A percentile compares a stretch with the other conserved stretches of the same genome.
Conservation (phyloP, 2,113 vertebrate genomes). For the Brachypodius melanocephalos region DNA sequence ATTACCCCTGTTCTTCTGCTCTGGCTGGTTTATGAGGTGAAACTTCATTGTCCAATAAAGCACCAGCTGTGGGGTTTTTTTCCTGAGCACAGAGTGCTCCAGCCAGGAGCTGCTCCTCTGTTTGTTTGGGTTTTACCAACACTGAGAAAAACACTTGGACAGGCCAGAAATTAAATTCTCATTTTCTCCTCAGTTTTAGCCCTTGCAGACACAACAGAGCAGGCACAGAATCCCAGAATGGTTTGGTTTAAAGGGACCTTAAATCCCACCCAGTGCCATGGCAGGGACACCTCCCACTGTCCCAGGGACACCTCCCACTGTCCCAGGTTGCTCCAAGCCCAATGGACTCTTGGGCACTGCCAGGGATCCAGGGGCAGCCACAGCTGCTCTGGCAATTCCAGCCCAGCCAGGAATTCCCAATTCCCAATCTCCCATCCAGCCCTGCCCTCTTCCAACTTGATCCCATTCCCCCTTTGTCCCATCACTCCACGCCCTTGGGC, state of each 20-base stretch:
- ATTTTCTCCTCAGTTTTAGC: neutral
- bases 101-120: fast-evolving
- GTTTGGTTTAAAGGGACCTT: fast-evolving
- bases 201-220: neutral
- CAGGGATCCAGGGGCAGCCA: neutral
- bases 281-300: neutral
- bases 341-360: too few species aligned
- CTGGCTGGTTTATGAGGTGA: neutral
- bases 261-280: neutral
- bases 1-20: neutral
- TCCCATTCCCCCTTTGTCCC: neutral
- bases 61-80: fast-evolving
- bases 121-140: neutral
- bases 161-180: neutral
- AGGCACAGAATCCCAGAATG: fast-evolving
- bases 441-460: neutral
- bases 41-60: neutral
- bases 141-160: neutral
- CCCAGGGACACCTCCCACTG: neutral
- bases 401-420: neutral
- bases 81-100: fast-evolving
- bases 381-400: neutral
- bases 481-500: neutral
- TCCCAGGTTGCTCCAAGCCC: too few species aligned
- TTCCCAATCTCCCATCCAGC: neutral